phyloP scores from a whole-genome alignment of 2,797 vertebrate species.

The Sebastiscus tertius region DNA sequence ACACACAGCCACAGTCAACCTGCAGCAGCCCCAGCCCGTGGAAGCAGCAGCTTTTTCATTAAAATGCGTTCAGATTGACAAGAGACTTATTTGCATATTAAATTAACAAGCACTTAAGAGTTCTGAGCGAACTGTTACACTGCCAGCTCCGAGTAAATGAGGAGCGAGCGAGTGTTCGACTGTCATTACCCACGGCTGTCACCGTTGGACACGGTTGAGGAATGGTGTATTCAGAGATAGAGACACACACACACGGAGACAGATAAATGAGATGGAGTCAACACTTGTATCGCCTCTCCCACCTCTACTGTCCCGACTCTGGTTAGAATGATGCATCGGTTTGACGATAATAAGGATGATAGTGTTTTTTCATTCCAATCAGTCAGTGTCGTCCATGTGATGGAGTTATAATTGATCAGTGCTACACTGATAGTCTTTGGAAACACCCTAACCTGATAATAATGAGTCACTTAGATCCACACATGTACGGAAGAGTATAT shows the following conservation, averaged over 20 bases:
- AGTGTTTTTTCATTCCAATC: not conserved
- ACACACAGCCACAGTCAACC: constrained; percentile 34
- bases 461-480: constrained; percentile 1
- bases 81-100: constrained; percentile 84
- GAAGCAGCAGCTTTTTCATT: constrained; percentile 75
- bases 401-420: constrained; percentile 2
- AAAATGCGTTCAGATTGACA: constrained; percentile 79
- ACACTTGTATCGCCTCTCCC: constrained; percentile 10
- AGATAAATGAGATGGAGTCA: constrained; percentile 35
- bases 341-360: constrained; percentile 2
- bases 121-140: constrained; percentile 69
- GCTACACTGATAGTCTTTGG: not conserved
- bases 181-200: constrained; percentile 68
- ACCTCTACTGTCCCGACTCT: constrained; percentile 1
- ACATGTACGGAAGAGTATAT: not conserved
- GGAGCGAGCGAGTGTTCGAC: constrained; percentile 53
- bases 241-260: constrained; percentile 36
- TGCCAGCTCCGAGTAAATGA: constrained; percentile 64
- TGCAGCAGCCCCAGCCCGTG: constrained; percentile 7
- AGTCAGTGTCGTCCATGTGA: not conserved
- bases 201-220: constrained; percentile 63
- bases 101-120: constrained; percentile 82
- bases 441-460: not conserved
- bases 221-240: constrained; percentile 48
- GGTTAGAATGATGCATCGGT: constrained; percentile 2